Percentiles rank a stretch among this genome's conserved stretches.
Evolutionary conservation across 2,797 vertebrate species (phyloP).

Genomic region (Catamblyrhynchus diadema): DNA sequence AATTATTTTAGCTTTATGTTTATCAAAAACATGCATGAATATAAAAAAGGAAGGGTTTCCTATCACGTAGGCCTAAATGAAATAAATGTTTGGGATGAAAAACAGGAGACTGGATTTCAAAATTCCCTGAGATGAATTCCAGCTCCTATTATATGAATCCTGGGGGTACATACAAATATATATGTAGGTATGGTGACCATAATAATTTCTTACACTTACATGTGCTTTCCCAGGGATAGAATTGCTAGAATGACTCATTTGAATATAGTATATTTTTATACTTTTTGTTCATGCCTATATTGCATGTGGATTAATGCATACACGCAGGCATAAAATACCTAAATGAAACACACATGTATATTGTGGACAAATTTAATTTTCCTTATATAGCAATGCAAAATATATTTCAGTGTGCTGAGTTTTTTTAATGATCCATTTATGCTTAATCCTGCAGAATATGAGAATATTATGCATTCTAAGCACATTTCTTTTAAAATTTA

Average conservation of each 20-base stretch:
- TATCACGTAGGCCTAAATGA: neutral
- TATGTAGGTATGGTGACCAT: neutral
- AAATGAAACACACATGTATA: neutral
- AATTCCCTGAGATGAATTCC: neutral
- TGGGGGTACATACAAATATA: neutral
- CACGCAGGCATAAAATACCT: neutral
- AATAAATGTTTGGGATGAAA: neutral
- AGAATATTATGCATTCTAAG: neutral
- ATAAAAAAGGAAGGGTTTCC: neutral
- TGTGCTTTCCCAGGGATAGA: neutral
- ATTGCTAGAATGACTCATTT: neutral
- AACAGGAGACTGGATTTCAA: neutral
- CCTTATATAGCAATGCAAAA: neutral
- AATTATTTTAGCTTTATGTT: constrained; percentile 11
- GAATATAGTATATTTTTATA: neutral
- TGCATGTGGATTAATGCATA: neutral
- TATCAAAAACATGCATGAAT: neutral
- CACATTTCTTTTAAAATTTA: neutral
- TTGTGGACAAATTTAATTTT: constrained; percentile 4
- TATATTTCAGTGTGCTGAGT: neutral
- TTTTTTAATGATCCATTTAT: neutral
- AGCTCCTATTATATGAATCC: neutral
- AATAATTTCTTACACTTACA: neutral
- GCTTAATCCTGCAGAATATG: neutral
- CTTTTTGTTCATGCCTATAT: neutral